Percentiles rank a stretch among this genome's conserved stretches.
Conservation (phyloP, 2,888 invertebrate species). For the Ecliptopera silaceata region DNA sequence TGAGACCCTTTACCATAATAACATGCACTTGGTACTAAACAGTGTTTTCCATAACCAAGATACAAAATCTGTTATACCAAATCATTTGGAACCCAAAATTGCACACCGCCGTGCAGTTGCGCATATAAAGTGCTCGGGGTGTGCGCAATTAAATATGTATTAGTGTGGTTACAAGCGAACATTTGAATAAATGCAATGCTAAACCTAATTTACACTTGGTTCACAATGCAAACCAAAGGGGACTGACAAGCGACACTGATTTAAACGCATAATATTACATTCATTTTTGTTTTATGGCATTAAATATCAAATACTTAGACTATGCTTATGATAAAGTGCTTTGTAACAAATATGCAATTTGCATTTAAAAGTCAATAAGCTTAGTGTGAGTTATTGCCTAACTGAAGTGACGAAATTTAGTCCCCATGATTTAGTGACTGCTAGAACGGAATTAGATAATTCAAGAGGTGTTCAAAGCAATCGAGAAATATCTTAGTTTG, state of each 20-base stretch:
- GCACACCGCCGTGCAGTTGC: constrained; percentile 51
- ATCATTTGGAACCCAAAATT: constrained; percentile 29
- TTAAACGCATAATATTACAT: constrained; percentile 2
- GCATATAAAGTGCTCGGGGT: constrained; percentile 61
- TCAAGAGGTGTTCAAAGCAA: too few species aligned
- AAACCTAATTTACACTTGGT: constrained; percentile 35
- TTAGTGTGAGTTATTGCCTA: background rate
- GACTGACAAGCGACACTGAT: constrained; percentile 24
- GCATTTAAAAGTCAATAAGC: background rate
- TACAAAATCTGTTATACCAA: constrained; percentile 2
- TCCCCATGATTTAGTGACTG: background rate
- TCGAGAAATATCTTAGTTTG: too few species aligned
- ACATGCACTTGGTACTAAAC: background rate
- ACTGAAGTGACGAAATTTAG: background rate
- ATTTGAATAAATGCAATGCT: constrained; percentile 41
- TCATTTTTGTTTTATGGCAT: constrained; percentile 3
- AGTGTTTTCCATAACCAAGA: constrained; percentile 6
- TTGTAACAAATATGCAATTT: background rate
- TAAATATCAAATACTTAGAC: background rate
- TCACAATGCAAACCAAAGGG: constrained; percentile 27
- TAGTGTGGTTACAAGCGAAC: constrained; percentile 57
- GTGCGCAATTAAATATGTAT: constrained; percentile 76
- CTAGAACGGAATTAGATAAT: background rate
- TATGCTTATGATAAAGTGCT: background rate
- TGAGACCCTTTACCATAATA: background rate